phyloP scores from a whole-genome alignment of 2,888 invertebrate genomes.

The Diploptera punctata region DNA sequence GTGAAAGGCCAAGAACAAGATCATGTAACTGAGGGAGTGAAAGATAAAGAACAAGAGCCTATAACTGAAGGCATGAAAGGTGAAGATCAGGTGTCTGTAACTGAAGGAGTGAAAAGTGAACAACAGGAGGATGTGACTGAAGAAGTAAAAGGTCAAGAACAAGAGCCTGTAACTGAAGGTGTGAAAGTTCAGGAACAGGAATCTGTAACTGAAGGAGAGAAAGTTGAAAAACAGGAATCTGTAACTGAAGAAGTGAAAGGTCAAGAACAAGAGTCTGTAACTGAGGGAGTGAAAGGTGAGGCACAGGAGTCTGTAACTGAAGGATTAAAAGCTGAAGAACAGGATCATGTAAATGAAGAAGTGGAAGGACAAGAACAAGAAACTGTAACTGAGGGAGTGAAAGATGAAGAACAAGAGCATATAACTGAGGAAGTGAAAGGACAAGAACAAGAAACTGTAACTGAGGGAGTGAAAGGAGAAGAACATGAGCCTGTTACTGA shows the following conservation, averaged over 20 bases:
- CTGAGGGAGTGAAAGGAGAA: conserved; percentile 24
- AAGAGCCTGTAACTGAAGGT: not conserved
- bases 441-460: conserved; percentile 31
- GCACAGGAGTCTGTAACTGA: not conserved
- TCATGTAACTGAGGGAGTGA: not conserved
- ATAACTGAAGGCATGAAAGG: not conserved
- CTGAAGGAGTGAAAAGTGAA: conserved; percentile 23
- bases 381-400: conserved; percentile 25
- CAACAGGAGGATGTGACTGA: too few relatives aligned
- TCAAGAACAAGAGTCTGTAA: conserved; percentile 28
- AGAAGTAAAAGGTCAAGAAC: conserved; percentile 29
- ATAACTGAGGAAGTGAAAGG: conserved; percentile 33
- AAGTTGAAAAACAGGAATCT: not conserved
- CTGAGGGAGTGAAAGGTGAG: conserved; percentile 22
- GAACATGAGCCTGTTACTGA: conserved; percentile 30
- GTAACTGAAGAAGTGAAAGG: not conserved
- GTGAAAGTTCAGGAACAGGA: conserved; percentile 5
- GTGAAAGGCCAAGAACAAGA: not conserved
- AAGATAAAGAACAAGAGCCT: not conserved
- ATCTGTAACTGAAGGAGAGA: not conserved
- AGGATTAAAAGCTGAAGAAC: conserved; percentile 9
- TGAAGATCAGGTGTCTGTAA: not conserved
- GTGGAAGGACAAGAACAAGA: conserved; percentile 32
- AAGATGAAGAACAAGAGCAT: conserved; percentile 27
- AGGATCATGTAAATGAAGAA: conserved; percentile 34